Percentiles rank a stretch among this genome's conserved stretches.
These are phyloP conservation scores for Rhaphigaster nebulosa DNA, from an alignment of 2,888 invertebrate species.

Conservation along the genomic window DNA sequence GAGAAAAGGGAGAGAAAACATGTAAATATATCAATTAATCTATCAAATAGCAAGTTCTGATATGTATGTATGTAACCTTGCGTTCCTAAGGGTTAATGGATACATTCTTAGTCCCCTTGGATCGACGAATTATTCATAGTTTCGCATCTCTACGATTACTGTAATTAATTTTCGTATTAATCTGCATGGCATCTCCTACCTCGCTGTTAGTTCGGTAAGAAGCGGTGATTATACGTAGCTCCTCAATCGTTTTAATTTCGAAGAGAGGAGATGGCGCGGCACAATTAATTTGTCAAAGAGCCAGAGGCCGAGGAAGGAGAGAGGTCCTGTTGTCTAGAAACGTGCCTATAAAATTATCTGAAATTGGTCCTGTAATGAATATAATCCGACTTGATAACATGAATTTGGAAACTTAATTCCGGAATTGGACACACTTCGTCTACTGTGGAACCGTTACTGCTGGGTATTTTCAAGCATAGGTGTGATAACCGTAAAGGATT, in stretches of 20 bases:
- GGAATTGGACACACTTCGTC: background rate
- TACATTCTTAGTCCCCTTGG: too few relatives aligned
- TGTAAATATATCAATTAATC: too few relatives aligned
- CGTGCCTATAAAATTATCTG: background rate
- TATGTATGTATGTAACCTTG: too few relatives aligned
- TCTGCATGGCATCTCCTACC: background rate
- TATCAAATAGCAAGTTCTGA: too few relatives aligned
- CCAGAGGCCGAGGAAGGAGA: background rate
- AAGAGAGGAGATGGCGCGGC: background rate
- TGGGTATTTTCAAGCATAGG: background rate
- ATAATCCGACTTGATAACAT: constrained; percentile 7
- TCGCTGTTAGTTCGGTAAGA: background rate
- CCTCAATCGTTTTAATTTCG: background rate
- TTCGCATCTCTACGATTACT: background rate
- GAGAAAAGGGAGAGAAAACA: too few relatives aligned
- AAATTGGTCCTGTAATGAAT: background rate
- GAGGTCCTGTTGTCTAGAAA: background rate
- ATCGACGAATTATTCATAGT: too few relatives aligned
- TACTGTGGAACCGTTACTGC: background rate
- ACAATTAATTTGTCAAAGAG: constrained; percentile 6
- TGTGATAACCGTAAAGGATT: background rate
- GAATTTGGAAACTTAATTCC: background rate
- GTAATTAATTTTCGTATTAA: background rate
- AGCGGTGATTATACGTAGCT: background rate
- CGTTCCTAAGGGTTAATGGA: too few relatives aligned